Conservation (phyloP, 2,113 vertebrate species). For the Phoxinus phoxinus region DNA sequence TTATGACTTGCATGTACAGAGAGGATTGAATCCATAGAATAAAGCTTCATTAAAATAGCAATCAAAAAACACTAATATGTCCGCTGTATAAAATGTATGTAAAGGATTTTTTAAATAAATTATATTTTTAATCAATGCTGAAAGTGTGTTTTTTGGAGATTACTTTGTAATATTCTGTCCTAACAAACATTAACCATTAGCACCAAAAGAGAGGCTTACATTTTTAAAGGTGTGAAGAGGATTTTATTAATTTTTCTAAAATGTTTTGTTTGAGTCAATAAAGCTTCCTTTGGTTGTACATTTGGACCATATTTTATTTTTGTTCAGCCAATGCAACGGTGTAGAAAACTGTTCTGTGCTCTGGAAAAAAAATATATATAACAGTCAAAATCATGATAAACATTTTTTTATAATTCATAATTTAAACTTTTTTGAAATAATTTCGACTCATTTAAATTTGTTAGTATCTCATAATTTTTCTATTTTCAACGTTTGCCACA, state of each 20-base stretch:
- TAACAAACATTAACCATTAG: not conserved
- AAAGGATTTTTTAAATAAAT: constrained; percentile 99
- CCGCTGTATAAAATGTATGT: constrained; percentile 98
- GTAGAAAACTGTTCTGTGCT: too few relatives aligned
- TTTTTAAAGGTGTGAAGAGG: not conserved
- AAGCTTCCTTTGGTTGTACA: not conserved
- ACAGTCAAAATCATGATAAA: too few relatives aligned
- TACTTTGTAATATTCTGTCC: constrained; percentile 1
- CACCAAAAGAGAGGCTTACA: not conserved
- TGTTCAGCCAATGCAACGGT: too few relatives aligned
- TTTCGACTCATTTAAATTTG: too few relatives aligned
- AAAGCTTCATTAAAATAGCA: constrained; percentile 83
- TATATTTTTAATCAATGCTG: constrained; percentile 98
- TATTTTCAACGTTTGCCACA: too few relatives aligned
- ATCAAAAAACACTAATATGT: constrained; percentile 87
- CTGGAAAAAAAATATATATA: too few relatives aligned
- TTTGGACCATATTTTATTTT: not conserved
- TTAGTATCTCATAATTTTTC: too few relatives aligned
- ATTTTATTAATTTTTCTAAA: not conserved
- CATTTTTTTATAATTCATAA: too few relatives aligned
- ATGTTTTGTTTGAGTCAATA: not conserved
- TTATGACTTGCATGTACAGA: constrained; percentile 70
- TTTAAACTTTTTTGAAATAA: too few relatives aligned
- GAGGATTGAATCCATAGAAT: constrained; percentile 75
- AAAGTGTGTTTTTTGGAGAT: constrained; percentile 45